Evolutionary conservation across 2,888 invertebrate genomes (phyloP).

Genomic region (Drosophila picticornis): DNA sequence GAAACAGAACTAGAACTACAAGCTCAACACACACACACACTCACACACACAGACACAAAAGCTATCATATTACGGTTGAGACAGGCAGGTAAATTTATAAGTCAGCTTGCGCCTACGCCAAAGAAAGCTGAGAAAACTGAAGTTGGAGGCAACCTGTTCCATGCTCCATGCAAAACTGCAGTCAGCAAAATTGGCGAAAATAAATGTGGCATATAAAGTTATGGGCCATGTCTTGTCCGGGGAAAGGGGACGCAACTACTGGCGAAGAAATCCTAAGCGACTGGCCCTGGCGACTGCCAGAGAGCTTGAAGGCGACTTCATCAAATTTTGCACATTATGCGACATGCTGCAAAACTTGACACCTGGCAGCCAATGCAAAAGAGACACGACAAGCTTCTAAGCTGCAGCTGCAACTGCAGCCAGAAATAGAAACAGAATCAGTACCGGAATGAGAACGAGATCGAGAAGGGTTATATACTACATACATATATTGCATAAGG

Average conservation of each 20-base stretch:
- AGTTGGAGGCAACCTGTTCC: constrained; percentile 42
- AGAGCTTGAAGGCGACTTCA: constrained; percentile 67
- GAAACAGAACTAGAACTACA: constrained; percentile 24
- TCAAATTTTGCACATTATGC: constrained; percentile 83
- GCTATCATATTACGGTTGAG: constrained; percentile 36
- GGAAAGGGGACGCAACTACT: constrained; percentile 7
- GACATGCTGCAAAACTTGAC: constrained; percentile 78
- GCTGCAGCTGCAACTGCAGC: constrained; percentile 37
- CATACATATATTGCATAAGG: neutral
- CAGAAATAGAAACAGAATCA: constrained; percentile 22
- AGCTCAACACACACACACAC: constrained; percentile 34
- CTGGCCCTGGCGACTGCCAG: constrained; percentile 8
- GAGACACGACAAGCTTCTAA: constrained; percentile 57
- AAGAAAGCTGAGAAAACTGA: constrained; percentile 19
- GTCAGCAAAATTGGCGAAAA: constrained; percentile 12
- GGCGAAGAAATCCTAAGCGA: constrained; percentile 52
- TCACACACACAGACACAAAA: constrained; percentile 29
- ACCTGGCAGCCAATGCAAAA: constrained; percentile 63
- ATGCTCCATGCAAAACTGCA: constrained; percentile 32
- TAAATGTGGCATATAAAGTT: constrained; percentile 63
- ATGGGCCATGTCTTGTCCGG: constrained; percentile 50
- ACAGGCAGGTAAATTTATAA: constrained; percentile 50
- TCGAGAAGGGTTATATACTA: neutral
- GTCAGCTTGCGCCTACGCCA: constrained; percentile 56
- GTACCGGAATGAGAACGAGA: constrained; percentile 10